Evolutionary conservation across 1,140 invertebrate species (phyloP), one percentile per base, ranked within the genome.

Genomic region (Teleopsis dalmanni): DNA sequence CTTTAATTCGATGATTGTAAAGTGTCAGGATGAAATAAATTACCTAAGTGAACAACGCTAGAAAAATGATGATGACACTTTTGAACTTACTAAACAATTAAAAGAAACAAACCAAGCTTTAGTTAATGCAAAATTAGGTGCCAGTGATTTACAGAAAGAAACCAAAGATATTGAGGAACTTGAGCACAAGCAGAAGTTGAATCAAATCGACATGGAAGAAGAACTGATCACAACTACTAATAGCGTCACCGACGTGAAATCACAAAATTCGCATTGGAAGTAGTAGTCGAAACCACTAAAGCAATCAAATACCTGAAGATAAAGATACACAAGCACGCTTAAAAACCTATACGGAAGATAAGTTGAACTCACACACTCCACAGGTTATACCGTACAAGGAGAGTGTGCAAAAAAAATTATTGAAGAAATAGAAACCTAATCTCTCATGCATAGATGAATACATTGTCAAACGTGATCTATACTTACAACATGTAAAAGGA

Each of bases 341-440:
- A 0, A 72, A 73, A 19, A 71, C 72, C 3, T 76, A 84, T 21
- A 75, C 73, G 0, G 65, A 78, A 0, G 89, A 95, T 43, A 83
- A 91, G 52, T 58, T 96, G 0, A 73, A 79, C 1, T 66, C 71
- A 0, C 73, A 81, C 3, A 72, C 79, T 21, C 63, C 77, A 0
- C 75, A 84, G 14, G 75, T 79, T n/a, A 62, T 88, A 1, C 71
- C 84, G 56, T 80, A 78, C 42, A 73, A 83, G 53, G 71, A 88
- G 25, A 71, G 76, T 0, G 69, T 79, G 1, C 71, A 84, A 31
- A 81, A 89, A 59, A 77, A 87, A 40, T 72, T 82, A 51, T 59
- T 92, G 3, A 76, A 79, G 3, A 72, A 79, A 9, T n/a, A n/a
- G n/a, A 87, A 83, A 58, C 88, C 90, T 2, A 91, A 95, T 72